Percentiles rank a stretch among this genome's conserved stretches.
Evolutionary conservation across 64 coral and sea anemone genomes (phyloP).

Genomic region (Montipora capricornis): DNA sequence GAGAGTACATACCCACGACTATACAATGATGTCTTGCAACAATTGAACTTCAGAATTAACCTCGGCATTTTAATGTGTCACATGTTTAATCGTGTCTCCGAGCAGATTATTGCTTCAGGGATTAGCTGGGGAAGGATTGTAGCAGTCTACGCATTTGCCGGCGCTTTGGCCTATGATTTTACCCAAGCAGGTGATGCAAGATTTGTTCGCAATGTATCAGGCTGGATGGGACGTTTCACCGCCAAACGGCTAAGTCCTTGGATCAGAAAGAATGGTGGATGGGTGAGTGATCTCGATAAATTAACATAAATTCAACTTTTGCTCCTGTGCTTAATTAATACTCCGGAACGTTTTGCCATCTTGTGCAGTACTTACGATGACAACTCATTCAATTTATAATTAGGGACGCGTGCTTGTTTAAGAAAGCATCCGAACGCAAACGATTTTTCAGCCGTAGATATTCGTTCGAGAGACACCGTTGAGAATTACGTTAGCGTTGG

Average conservation of each 20-base stretch:
- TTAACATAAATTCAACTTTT: background rate
- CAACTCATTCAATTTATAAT: background rate
- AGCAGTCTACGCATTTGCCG: conserved; percentile 86
- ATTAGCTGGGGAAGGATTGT: conserved; percentile 87
- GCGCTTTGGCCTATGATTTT: conserved; percentile 78
- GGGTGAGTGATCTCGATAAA: conserved; percentile 56
- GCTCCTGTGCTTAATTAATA: background rate
- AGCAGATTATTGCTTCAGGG: conserved; percentile 74
- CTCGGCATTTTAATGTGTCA: conserved; percentile 80
- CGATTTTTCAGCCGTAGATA: no score
- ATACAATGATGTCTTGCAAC: conserved; percentile 73
- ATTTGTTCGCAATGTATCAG: conserved; percentile 49
- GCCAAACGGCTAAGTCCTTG: conserved; percentile 64
- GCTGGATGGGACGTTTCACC: conserved; percentile 84
- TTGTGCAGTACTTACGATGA: background rate
- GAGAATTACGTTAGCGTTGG: no score
- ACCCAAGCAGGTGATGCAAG: conserved; percentile 70
- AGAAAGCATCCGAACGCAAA: background rate
- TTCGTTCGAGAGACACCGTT: no score
- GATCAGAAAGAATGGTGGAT: conserved; percentile 87
- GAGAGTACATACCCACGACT: conserved; percentile 67
- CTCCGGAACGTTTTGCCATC: background rate
- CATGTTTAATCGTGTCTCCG: conserved; percentile 86
- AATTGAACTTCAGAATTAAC: conserved; percentile 81
- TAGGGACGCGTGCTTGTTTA: no score